These are phyloP conservation scores for Pteruthius melanotis DNA, from an alignment of 2,113 vertebrate species.

Conservation along the genomic window DNA sequence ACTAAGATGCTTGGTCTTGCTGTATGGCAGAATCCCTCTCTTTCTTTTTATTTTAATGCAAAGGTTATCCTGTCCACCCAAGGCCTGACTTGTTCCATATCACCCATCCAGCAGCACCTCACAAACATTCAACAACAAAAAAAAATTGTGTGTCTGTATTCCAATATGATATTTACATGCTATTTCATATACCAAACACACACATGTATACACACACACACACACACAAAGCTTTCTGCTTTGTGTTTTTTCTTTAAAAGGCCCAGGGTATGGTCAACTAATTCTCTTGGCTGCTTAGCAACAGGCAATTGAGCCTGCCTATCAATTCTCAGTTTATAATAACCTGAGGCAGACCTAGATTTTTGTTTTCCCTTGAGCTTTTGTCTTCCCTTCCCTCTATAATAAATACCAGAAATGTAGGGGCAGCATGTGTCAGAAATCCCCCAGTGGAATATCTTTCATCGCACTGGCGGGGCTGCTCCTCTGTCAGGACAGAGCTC, in stretches of 20 bases:
- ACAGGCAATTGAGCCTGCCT: conserved; percentile 60
- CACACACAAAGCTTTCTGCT: not conserved
- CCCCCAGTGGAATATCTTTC: conserved; percentile 15
- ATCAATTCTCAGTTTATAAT: conserved; percentile 68
- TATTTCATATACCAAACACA: not conserved
- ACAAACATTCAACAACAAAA: not conserved
- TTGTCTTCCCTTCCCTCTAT: conserved; percentile 36
- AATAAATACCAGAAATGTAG: conserved; percentile 58
- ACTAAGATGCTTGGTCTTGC: not conserved
- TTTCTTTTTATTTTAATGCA: not conserved
- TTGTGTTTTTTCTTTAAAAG: not conserved
- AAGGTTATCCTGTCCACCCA: not conserved
- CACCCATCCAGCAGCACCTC: not conserved
- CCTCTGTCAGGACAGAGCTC: not conserved
- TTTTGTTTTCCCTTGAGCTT: conserved; percentile 65
- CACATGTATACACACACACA: not conserved
- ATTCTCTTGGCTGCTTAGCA: conserved; percentile 64
- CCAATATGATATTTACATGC: not conserved
- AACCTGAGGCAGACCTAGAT: conserved; percentile 63
- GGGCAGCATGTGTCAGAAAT: conserved; percentile 45
- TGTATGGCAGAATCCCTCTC: not conserved
- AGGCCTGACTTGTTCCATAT: not conserved
- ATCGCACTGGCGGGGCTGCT: not conserved
- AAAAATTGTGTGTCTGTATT: not conserved
- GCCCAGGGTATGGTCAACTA: conserved; percentile 22